Evolutionary conservation across 2,113 vertebrate genomes (phyloP).

Genomic region (Cathartes aura): DNA sequence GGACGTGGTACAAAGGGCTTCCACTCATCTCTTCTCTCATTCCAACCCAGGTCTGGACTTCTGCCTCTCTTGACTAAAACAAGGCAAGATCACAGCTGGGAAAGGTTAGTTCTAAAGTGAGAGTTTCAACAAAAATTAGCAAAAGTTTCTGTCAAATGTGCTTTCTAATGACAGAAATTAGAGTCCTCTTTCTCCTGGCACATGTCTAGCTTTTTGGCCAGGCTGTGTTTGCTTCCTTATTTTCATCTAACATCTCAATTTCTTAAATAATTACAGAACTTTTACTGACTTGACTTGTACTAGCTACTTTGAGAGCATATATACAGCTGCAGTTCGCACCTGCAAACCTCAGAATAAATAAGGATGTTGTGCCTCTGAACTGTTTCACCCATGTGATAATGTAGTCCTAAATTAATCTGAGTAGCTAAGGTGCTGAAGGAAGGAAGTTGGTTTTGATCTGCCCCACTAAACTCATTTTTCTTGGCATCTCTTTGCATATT

Average conservation of each 20-base stretch:
- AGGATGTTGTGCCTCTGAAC: background rate
- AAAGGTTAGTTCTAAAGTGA: background rate
- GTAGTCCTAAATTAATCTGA: background rate
- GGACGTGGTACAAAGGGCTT: background rate
- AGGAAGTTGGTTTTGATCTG: background rate
- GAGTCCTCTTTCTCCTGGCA: background rate
- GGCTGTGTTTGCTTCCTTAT: background rate
- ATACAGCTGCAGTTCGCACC: background rate
- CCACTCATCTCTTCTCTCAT: background rate
- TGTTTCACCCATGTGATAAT: background rate
- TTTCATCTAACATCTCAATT: background rate
- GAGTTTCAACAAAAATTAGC: background rate
- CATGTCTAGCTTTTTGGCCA: background rate
- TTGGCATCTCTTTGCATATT: background rate
- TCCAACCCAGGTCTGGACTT: background rate
- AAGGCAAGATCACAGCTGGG: background rate
- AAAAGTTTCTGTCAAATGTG: background rate
- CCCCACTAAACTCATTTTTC: background rate
- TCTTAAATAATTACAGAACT: background rate
- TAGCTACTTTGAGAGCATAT: background rate
- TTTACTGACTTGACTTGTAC: background rate
- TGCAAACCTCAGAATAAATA: background rate
- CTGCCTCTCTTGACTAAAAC: background rate
- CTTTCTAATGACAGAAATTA: background rate
- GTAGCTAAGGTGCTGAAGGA: background rate